Percentiles rank a stretch among this genome's conserved stretches.
Conservation (phyloP, 2,888 invertebrate species). For the Troides oblongomaculatus region DNA sequence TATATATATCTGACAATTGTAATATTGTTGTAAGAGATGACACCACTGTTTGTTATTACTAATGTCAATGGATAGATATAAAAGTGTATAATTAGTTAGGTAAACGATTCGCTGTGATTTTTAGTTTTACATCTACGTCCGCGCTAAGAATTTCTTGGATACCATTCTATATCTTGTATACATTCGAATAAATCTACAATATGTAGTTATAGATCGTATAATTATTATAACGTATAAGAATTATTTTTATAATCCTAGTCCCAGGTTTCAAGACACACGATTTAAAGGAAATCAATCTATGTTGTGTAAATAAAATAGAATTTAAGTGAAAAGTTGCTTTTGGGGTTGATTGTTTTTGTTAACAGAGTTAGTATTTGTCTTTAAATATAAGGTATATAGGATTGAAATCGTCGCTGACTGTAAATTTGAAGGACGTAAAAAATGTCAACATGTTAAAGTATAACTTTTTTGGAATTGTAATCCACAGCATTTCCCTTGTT, state of each 20-base stretch:
- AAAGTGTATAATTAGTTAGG: conserved; percentile 52
- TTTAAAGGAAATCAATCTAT: conserved; percentile 39
- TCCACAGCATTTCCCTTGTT: conserved; percentile 26
- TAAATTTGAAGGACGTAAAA: conserved; percentile 23
- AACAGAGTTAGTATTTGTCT: conserved; percentile 33
- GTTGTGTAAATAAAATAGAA: conserved; percentile 45
- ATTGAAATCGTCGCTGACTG: conserved; percentile 35
- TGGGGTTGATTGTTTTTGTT: conserved; percentile 34
- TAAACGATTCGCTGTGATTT: conserved; percentile 67
- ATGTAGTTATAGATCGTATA: conserved; percentile 34
- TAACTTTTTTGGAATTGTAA: conserved; percentile 23
- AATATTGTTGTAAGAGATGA: conserved; percentile 48
- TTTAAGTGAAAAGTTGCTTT: conserved; percentile 32
- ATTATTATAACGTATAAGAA: conserved; percentile 44
- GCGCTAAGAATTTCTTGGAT: conserved; percentile 38
- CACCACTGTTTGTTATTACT: conserved; percentile 49
- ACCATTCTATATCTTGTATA: conserved; percentile 38
- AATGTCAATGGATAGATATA: conserved; percentile 27
- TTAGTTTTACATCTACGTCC: conserved; percentile 45
- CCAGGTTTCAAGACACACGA: conserved; percentile 63
- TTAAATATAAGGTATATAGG: conserved; percentile 31
- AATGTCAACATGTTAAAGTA: conserved; percentile 21
- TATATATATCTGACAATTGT: conserved; percentile 37
- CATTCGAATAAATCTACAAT: conserved; percentile 35
- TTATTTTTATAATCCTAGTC: conserved; percentile 67